phyloP scores from a whole-genome alignment of 2,888 invertebrate species.

The Escarpia spicata region DNA sequence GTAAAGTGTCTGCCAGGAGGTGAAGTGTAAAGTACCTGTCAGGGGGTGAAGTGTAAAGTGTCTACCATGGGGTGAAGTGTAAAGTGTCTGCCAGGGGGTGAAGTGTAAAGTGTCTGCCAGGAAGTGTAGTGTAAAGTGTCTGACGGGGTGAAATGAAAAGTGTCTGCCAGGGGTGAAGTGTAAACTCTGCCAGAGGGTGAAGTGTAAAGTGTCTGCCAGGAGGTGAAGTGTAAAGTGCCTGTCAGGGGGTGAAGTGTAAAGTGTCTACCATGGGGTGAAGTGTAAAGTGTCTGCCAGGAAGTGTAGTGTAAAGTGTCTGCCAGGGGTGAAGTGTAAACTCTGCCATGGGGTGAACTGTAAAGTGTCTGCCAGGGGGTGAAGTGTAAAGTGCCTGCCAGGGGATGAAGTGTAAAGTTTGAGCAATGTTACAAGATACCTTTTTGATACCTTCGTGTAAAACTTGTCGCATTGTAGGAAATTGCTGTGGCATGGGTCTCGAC shows the following conservation, averaged over 20 bases:
- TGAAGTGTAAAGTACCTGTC: not conserved
- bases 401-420: too few species aligned
- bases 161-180: not conserved
- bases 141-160: too few species aligned
- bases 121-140: too few species aligned
- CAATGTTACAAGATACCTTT: too few species aligned
- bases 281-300: too few species aligned
- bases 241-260: too few species aligned
- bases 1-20: not conserved
- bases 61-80: not conserved
- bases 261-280: too few species aligned
- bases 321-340: not conserved
- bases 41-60: too few species aligned
- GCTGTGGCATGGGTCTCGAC: slow-evolving; percentile 69
- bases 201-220: not conserved
- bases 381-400: too few species aligned
- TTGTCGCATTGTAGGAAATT: not conserved
- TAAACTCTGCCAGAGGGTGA: too few species aligned
- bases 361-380: not conserved
- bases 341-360: not conserved
- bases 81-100: too few species aligned
- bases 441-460: not conserved
- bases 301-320: not conserved
- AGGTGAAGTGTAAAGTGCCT: not conserved
- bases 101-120: too few species aligned